Percentiles rank a stretch among this genome's conserved stretches.
These are phyloP conservation scores for Dipodomys ordii DNA, from an alignment of 2,113 vertebrate genomes.

Conservation along the genomic window DNA sequence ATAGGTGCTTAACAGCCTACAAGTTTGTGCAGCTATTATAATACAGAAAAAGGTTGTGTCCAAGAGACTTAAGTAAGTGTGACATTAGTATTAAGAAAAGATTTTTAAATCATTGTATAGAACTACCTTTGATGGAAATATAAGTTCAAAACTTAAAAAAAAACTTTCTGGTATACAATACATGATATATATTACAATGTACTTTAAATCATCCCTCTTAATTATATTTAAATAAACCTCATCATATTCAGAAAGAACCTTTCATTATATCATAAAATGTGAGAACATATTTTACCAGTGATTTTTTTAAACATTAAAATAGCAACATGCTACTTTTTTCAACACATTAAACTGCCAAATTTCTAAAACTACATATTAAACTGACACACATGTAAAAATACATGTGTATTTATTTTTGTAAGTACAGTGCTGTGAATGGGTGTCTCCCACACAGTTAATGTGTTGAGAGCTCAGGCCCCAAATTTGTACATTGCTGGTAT, in stretches of 20 bases:
- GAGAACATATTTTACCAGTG: background rate
- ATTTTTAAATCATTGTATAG: background rate
- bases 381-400: slow-evolving; percentile 22
- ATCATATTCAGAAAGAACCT: slow-evolving; percentile 10
- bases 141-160: background rate
- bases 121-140: background rate
- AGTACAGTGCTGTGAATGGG: background rate
- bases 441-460: background rate
- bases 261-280: background rate
- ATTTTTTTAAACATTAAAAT: background rate
- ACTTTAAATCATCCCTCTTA: background rate
- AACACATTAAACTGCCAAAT: background rate
- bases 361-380: background rate
- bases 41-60: background rate
- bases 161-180: background rate
- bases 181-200: background rate
- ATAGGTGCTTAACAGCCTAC: background rate
- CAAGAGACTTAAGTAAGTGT: background rate
- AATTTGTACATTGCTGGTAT: background rate
- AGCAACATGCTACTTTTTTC: background rate
- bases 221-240: background rate
- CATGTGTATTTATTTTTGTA: background rate
- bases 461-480: background rate
- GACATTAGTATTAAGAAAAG: background rate
- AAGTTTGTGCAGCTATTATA: background rate